Conservation (phyloP, 2,797 vertebrate species). For the Picus viridis region DNA sequence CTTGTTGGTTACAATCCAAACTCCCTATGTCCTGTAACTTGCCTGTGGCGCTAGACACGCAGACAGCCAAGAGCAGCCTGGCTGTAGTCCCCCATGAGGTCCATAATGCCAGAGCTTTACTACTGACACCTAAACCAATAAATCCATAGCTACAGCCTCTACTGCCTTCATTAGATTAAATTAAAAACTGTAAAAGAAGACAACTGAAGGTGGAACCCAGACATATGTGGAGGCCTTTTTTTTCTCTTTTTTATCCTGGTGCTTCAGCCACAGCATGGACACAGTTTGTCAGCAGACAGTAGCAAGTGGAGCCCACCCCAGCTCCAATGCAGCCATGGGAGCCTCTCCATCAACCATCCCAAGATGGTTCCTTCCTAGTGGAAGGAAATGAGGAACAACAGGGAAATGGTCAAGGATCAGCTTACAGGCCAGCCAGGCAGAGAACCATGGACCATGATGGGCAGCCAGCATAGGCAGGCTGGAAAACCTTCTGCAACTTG, state of each 20-base stretch:
- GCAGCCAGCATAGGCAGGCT: background rate
- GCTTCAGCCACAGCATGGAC: background rate
- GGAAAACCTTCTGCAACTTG: background rate
- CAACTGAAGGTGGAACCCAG: background rate
- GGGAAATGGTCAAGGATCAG: constrained; percentile 3
- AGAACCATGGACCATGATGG: rapidly evolving
- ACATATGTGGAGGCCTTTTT: rapidly evolving
- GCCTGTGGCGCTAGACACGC: background rate
- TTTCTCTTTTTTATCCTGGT: rapidly evolving
- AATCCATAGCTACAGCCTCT: background rate
- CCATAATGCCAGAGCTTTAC: background rate
- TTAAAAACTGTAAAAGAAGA: background rate
- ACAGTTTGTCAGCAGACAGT: background rate
- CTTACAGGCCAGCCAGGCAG: background rate
- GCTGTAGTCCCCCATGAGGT: background rate
- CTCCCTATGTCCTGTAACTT: background rate
- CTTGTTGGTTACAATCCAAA: background rate
- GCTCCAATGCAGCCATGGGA: background rate
- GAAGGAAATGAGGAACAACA: background rate
- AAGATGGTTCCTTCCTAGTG: background rate
- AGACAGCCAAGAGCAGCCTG: background rate
- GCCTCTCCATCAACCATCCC: background rate
- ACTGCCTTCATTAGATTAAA: background rate
- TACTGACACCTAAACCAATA: background rate
- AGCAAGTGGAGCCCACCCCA: background rate